A percentile compares a stretch with the other conserved stretches of the same genome.
phyloP scores from a whole-genome alignment of 2,888 invertebrate species.

The Dysmachus trigonus region DNA sequence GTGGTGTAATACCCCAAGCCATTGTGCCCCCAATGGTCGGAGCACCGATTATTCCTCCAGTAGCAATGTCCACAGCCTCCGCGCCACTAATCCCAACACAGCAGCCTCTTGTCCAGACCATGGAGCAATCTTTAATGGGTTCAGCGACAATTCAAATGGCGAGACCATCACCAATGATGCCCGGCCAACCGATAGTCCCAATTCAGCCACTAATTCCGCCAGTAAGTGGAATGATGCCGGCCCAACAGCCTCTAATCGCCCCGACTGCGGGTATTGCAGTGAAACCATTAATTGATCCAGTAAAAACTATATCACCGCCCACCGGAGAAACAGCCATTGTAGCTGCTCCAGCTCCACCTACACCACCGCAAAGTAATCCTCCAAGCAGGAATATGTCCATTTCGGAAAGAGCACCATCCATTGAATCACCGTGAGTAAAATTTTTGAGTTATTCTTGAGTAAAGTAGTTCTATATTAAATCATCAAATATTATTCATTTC shows the following conservation, averaged over 20 bases:
- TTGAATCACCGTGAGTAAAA: constrained; percentile 67
- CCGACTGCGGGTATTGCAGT: constrained; percentile 52
- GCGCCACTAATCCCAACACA: constrained; percentile 54
- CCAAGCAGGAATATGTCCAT: constrained; percentile 63
- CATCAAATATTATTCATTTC: too few species aligned
- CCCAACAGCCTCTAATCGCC: constrained; percentile 56
- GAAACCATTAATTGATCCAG: constrained; percentile 63
- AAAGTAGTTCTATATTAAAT: too few species aligned
- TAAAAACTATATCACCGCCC: constrained; percentile 65
- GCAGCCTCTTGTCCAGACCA: constrained; percentile 56
- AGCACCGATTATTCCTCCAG: constrained; percentile 45
- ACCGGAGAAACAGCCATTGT: constrained; percentile 51
- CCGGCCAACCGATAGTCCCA: constrained; percentile 52
- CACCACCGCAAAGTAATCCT: constrained; percentile 63
- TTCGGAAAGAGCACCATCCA: constrained; percentile 69
- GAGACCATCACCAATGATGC: constrained; percentile 53
- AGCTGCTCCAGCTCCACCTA: constrained; percentile 56
- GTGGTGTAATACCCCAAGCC: constrained; percentile 39
- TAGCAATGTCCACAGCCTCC: constrained; percentile 50
- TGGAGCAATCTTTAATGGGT: constrained; percentile 44
- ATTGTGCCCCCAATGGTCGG: constrained; percentile 36
- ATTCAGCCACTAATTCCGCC: constrained; percentile 36
- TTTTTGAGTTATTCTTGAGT: background rate
- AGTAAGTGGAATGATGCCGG: constrained; percentile 46
- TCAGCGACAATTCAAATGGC: constrained; percentile 48